Evolutionary conservation across 2,888 invertebrate species (phyloP).

Genomic region (Thyatira batis): DNA sequence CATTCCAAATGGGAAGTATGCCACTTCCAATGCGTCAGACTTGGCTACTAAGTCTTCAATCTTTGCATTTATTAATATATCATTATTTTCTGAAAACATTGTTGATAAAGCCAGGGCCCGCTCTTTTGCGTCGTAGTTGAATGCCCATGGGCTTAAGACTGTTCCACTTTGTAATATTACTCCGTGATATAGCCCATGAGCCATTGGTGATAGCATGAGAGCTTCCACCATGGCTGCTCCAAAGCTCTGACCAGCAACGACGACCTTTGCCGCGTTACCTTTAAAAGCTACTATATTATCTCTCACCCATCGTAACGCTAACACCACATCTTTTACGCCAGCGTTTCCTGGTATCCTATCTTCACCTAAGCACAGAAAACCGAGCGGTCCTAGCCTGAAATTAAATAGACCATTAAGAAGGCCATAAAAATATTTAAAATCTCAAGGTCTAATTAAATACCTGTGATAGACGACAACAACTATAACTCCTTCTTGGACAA

Average conservation of each 20-base stretch:
- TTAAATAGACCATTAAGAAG: background rate
- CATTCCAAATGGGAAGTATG: constrained; percentile 67
- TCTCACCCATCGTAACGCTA: constrained; percentile 66
- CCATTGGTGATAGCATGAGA: constrained; percentile 51
- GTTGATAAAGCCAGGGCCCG: constrained; percentile 44
- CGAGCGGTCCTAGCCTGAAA: constrained; percentile 60
- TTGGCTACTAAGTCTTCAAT: constrained; percentile 43
- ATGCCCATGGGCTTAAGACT: constrained; percentile 64
- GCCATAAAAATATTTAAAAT: background rate
- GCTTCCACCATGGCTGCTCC: constrained; percentile 71
- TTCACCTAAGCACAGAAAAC: constrained; percentile 62
- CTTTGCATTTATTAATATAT: constrained; percentile 34
- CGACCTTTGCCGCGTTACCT: constrained; percentile 63
- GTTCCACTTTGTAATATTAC: constrained; percentile 71
- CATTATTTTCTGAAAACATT: constrained; percentile 29
- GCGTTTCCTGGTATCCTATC: constrained; percentile 68
- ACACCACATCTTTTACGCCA: constrained; percentile 64
- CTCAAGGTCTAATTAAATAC: constrained; percentile 28
- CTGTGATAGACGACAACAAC: constrained; percentile 65
- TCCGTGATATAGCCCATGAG: constrained; percentile 59
- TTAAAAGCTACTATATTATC: constrained; percentile 72
- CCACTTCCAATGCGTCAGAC: constrained; percentile 43
- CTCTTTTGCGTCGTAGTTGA: constrained; percentile 63
- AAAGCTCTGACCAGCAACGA: constrained; percentile 65
- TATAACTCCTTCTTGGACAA: constrained; percentile 59